A percentile compares a stretch with the other conserved stretches of the same genome.
Conservation (phyloP, 1,140 invertebrate genomes). For the Papilio xuthus region DNA sequence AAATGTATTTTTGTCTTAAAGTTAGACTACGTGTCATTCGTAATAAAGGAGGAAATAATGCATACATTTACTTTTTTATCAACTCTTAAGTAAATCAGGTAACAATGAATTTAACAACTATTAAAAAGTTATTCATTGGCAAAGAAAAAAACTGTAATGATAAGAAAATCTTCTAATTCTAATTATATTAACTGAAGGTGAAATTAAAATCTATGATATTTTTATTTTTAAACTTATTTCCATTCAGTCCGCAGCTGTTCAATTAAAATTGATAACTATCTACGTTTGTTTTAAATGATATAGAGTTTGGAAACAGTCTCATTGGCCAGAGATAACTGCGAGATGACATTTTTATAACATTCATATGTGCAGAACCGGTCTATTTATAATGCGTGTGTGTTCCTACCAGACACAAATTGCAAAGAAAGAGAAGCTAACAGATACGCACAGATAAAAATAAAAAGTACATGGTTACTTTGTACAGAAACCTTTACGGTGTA, state of each 20-base stretch:
- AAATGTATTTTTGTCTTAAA: not conserved
- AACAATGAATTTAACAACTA: not conserved
- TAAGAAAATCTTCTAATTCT: not conserved
- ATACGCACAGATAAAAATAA: not conserved
- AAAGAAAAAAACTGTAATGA: no score
- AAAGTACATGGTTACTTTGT: not conserved
- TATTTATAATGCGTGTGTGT: not conserved
- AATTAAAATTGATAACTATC: not conserved
- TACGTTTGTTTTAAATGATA: not conserved
- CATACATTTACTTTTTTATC: no score
- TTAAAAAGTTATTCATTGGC: not conserved
- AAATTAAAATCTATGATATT: not conserved
- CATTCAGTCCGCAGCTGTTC: not conserved
- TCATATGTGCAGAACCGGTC: not conserved
- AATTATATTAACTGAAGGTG: not conserved
- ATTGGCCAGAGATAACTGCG: not conserved
- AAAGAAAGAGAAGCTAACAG: not conserved
- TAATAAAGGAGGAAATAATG: no score
- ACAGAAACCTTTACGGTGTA: not conserved
- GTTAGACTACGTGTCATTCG: no score
- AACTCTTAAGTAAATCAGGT: not conserved
- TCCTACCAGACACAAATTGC: not conserved
- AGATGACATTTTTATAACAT: constrained; percentile 25
- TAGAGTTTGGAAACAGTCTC: not conserved
- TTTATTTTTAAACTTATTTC: not conserved